A percentile compares a stretch with the other conserved stretches of the same genome.
Evolutionary conservation across 2,797 vertebrate genomes (phyloP).

Genomic region (Bradypodion pumilum): DNA sequence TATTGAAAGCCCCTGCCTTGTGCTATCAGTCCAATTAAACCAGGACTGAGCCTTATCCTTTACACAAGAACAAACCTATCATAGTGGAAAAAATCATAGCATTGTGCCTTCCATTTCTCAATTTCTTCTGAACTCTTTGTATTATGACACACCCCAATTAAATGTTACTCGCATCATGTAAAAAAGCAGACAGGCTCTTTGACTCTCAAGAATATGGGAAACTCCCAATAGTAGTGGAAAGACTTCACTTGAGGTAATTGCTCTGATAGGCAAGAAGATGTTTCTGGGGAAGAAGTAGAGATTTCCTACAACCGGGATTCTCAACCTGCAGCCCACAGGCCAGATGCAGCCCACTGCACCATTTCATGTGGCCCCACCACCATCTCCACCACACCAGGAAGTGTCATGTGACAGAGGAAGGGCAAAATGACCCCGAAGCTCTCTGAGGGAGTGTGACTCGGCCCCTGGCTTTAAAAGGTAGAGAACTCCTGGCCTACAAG

Average conservation of each 20-base stretch:
- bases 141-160: not conserved
- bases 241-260: not conserved
- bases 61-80: not conserved
- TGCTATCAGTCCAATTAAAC: no score
- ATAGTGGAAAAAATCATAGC: not conserved
- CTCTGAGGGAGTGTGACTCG: no score
- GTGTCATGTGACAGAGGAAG: not conserved
- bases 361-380: no score
- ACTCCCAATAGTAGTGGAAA: not conserved
- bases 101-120: not conserved
- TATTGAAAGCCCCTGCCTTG: no score
- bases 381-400: no score
- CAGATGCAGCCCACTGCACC: no score
- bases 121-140: not conserved
- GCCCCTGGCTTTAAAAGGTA: no score
- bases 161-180: not conserved
- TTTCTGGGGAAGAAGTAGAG: not conserved
- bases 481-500: no score
- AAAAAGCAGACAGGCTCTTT: not conserved
- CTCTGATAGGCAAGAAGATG: not conserved
- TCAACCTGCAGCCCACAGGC: no score
- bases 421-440: no score
- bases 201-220: not conserved
- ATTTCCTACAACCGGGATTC: no score
- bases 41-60: not conserved